Evolutionary conservation across 2,888 invertebrate species (phyloP).

Genomic region (Hemaris fuciformis): DNA sequence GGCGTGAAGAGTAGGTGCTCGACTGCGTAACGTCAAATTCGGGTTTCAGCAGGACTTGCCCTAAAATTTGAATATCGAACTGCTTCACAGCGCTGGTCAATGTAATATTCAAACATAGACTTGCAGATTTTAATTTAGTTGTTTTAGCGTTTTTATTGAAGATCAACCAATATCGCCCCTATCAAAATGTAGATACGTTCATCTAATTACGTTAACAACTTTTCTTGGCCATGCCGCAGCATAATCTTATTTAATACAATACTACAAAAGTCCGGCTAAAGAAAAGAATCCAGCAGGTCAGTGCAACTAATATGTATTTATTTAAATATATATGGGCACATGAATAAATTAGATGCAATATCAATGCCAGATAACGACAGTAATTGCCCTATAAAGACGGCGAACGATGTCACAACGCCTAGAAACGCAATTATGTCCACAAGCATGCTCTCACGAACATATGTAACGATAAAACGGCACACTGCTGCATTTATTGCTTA

Average conservation of each 20-base stretch:
- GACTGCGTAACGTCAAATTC: constrained; percentile 51
- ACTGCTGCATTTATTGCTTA: constrained; percentile 58
- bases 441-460: constrained; percentile 68
- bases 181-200: neutral
- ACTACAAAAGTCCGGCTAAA: constrained; percentile 39
- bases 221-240: constrained; percentile 35
- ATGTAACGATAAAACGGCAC: constrained; percentile 59
- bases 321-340: constrained; percentile 61
- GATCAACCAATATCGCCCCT: constrained; percentile 13
- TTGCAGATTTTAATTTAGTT: constrained; percentile 14
- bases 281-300: constrained; percentile 48
- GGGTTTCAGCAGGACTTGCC: constrained; percentile 50
- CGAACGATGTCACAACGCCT: constrained; percentile 74
- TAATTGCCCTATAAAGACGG: constrained; percentile 79
- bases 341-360: constrained; percentile 78
- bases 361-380: constrained; percentile 78
- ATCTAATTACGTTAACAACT: neutral
- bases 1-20: constrained; percentile 45
- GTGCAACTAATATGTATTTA: constrained; percentile 58
- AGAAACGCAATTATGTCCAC: constrained; percentile 71
- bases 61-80: constrained; percentile 53
- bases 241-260: constrained; percentile 53
- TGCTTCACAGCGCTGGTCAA: constrained; percentile 36
- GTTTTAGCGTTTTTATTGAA: constrained; percentile 27
- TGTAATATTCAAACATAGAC: constrained; percentile 56